These are phyloP conservation scores for Morus bassanus DNA, from an alignment of 2,797 vertebrate species.

Conservation along the genomic window DNA sequence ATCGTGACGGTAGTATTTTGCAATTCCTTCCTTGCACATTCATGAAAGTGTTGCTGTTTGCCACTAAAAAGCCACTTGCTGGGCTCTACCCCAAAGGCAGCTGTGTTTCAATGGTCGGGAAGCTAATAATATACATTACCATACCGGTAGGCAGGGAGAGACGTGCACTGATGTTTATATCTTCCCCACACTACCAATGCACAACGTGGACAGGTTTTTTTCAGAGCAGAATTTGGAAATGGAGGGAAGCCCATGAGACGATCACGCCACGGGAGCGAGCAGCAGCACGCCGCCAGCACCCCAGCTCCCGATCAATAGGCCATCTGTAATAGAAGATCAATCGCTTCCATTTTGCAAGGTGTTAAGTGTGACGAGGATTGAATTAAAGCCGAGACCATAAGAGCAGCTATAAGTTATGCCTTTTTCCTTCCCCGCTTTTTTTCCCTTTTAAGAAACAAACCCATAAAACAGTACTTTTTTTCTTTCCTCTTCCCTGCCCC, in stretches of 20 bases:
- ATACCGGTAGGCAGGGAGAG: neutral
- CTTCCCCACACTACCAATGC: neutral
- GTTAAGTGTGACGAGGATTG: constrained; percentile 52
- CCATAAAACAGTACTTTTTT: constrained; percentile 55
- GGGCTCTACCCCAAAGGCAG: constrained; percentile 48
- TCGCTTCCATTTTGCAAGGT: constrained; percentile 54
- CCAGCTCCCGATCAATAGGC: constrained; percentile 15
- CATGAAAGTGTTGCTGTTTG: constrained; percentile 30
- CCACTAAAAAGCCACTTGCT: constrained; percentile 51
- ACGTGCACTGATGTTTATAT: neutral
- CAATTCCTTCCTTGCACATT: constrained; percentile 47
- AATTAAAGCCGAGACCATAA: constrained; percentile 51
- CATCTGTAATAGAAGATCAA: constrained; percentile 60
- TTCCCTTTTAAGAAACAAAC: constrained; percentile 59
- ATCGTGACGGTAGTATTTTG: constrained; percentile 21
- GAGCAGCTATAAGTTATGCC: constrained; percentile 53
- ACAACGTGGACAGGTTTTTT: fast-evolving
- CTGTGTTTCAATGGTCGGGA: neutral
- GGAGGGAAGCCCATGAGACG: neutral
- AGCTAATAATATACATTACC: constrained; percentile 1
- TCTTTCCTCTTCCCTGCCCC: neutral
- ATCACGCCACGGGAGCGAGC: neutral
- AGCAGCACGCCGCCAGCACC: neutral
- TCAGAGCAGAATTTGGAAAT: neutral
- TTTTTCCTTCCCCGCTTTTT: neutral